These are phyloP conservation scores for Dipodomys ordii DNA, from an alignment of 2,113 vertebrate genomes.

Conservation along the genomic window DNA sequence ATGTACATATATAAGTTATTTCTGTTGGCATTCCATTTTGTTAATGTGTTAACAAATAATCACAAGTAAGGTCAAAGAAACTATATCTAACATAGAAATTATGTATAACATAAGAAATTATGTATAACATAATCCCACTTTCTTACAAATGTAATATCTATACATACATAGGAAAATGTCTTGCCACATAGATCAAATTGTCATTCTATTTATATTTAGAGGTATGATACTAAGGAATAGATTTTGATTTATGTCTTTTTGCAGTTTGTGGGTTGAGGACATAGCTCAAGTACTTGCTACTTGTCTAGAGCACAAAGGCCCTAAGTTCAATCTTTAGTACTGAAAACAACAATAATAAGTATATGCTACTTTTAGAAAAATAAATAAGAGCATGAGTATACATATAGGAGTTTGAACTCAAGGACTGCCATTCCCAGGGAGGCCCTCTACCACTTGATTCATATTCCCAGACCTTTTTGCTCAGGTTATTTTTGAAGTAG, in stretches of 20 bases:
- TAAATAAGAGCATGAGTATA: neutral
- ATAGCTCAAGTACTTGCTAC: no score
- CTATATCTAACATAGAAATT: neutral
- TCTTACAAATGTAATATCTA: constrained; percentile 12
- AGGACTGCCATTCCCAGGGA: no score
- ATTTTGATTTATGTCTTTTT: constrained; percentile 44
- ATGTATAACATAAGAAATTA: neutral
- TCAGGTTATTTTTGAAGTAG: no score
- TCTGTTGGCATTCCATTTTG: constrained; percentile 19
- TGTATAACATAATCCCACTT: neutral
- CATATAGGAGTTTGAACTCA: no score
- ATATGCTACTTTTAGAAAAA: constrained; percentile 3
- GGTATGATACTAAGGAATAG: neutral
- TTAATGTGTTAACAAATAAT: constrained; percentile 27
- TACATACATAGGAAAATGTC: neutral
- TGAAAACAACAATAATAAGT: neutral
- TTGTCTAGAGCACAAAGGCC: no score
- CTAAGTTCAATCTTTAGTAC: neutral
- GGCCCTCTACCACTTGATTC: no score
- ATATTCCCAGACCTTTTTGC: no score
- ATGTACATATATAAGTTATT: neutral
- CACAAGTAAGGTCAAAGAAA: constrained; percentile 44
- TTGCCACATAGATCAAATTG: neutral
- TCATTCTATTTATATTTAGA: neutral
- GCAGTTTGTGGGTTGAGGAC: neutral